phyloP scores from a whole-genome alignment of 2,797 vertebrate species.

The Schizopygopsis malacanthus region DNA sequence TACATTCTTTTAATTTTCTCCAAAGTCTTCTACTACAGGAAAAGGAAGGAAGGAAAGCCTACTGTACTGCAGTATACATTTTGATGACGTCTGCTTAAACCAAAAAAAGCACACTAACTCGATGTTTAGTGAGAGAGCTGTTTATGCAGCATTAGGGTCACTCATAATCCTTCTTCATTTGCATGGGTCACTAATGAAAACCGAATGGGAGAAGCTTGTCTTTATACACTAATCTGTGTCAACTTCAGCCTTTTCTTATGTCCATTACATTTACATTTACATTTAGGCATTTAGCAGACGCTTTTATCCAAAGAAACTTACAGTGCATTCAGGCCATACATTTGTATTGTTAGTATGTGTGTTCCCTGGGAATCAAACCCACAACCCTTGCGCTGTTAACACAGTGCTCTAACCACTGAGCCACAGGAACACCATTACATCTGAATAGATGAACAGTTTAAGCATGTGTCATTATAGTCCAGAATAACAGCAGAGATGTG shows the following conservation, averaged over 20 bases:
- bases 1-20: background rate
- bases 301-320: too few species aligned
- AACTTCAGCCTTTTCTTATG: background rate
- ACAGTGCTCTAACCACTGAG: too few species aligned
- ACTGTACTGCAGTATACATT: background rate
- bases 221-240: background rate
- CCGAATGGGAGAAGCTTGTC: background rate
- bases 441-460: background rate
- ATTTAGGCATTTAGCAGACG: too few species aligned
- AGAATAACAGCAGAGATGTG: background rate
- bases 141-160: slow-evolving; percentile 14
- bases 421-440: background rate
- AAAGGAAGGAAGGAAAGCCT: background rate
- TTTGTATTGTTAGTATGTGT: too few species aligned
- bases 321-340: too few species aligned
- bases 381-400: too few species aligned
- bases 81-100: slow-evolving; percentile 2
- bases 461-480: background rate
- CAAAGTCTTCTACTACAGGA: background rate
- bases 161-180: slow-evolving; percentile 13
- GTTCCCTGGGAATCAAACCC: too few species aligned
- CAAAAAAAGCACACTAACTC: slow-evolving; percentile 38
- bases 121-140: slow-evolving; percentile 17
- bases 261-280: background rate
- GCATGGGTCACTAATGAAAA: slow-evolving; percentile 22